Conservation (phyloP, 2,888 invertebrate genomes). For the Pachycephus smyrnensis region DNA sequence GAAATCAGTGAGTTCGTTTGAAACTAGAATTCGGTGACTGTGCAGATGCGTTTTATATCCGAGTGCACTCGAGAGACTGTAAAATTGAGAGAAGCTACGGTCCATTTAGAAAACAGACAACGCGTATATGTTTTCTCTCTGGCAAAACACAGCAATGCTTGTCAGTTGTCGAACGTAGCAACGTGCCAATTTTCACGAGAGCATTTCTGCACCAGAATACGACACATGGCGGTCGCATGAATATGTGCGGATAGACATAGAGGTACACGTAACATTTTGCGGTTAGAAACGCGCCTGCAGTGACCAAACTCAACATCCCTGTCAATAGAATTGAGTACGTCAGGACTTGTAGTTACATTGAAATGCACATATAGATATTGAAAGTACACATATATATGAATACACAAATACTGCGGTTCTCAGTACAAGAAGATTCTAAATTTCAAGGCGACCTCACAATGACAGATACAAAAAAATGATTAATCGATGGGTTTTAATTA, state of each 20-base stretch:
- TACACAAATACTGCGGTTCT: too few relatives aligned
- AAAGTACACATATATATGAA: neutral
- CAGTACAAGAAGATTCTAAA: too few relatives aligned
- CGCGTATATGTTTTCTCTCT: conserved; percentile 9
- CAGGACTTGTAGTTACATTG: neutral
- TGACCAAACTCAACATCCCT: neutral
- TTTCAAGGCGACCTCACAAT: neutral
- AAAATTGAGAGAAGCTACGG: conserved; percentile 17
- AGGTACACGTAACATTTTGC: neutral
- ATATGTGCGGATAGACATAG: neutral
- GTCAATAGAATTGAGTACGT: neutral
- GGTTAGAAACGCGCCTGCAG: neutral
- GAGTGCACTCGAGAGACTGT: conserved; percentile 13
- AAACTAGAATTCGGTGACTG: conserved; percentile 14
- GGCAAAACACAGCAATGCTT: neutral
- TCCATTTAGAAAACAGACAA: conserved; percentile 24
- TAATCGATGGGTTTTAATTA: too few relatives aligned
- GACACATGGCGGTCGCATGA: neutral
- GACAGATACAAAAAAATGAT: too few relatives aligned
- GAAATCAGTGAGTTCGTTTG: conserved; percentile 11
- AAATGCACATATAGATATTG: neutral
- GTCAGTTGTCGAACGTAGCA: neutral
- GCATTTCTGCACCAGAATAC: neutral
- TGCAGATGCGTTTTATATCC: conserved; percentile 1
- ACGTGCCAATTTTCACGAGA: neutral